phyloP scores from a whole-genome alignment of 2,797 vertebrate species.

The Graptemys geographica region DNA sequence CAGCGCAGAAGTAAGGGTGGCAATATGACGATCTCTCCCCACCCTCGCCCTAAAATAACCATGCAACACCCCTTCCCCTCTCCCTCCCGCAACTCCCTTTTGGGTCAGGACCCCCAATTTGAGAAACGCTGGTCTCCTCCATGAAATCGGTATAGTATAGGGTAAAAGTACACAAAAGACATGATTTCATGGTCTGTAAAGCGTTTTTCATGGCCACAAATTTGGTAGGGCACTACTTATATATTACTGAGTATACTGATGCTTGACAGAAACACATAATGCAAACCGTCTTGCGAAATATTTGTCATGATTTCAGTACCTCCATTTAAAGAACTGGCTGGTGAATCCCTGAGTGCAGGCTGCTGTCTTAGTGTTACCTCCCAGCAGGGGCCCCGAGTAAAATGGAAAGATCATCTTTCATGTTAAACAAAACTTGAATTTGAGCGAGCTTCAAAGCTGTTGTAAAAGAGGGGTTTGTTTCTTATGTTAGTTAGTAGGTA shows the following conservation, averaged over 20 bases:
- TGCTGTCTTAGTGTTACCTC: background rate
- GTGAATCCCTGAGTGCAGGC: background rate
- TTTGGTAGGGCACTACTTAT: too few relatives aligned
- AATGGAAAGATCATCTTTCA: background rate
- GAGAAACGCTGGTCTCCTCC: too few relatives aligned
- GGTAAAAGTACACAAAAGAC: too few relatives aligned
- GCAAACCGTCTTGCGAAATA: background rate
- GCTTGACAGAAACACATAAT: background rate
- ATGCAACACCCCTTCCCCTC: too few relatives aligned
- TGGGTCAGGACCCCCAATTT: too few relatives aligned
- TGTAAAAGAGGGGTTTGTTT: background rate
- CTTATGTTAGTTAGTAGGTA: background rate
- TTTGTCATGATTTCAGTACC: background rate
- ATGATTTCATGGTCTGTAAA: too few relatives aligned
- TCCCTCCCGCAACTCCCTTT: too few relatives aligned
- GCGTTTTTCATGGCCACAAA: too few relatives aligned
- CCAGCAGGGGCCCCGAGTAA: background rate
- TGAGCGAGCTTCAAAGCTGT: background rate
- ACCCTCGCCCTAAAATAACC: too few relatives aligned
- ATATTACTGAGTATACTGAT: background rate
- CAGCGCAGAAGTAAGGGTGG: too few relatives aligned
- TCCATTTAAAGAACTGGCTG: background rate
- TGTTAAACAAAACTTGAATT: background rate
- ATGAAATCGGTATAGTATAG: too few relatives aligned
- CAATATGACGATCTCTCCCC: too few relatives aligned